phyloP scores from a whole-genome alignment of 2,888 invertebrate species.

The Catocala fraxini region DNA sequence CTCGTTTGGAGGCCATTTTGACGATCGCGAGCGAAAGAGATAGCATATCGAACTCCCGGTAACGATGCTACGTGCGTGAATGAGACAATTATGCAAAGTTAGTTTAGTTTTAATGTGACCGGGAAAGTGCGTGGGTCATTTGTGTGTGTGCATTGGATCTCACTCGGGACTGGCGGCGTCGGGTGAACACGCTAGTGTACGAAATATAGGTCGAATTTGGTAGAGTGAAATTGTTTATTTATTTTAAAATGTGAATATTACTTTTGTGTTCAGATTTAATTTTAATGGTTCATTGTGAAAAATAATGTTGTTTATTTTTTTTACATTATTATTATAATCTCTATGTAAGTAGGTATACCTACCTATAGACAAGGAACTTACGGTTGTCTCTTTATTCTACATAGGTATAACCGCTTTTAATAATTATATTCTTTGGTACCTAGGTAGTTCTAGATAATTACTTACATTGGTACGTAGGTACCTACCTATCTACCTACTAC shows the following conservation, averaged over 20 bases:
- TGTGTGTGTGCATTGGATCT: constrained; percentile 60
- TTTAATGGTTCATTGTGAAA: no score
- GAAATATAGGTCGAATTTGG: constrained; percentile 31
- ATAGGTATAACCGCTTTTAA: no score
- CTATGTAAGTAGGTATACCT: no score
- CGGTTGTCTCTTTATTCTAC: no score
- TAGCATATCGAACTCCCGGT: constrained; percentile 60
- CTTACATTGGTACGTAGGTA: no score
- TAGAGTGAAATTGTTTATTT: neutral
- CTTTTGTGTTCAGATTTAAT: neutral
- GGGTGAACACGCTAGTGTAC: constrained; percentile 37
- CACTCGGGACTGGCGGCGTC: constrained; percentile 36
- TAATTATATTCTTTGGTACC: no score
- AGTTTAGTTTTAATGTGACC: constrained; percentile 83
- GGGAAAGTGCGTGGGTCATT: constrained; percentile 71
- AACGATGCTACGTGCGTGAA: constrained; percentile 78
- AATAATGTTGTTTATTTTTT: no score
- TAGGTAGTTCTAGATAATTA: no score
- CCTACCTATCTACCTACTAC: no score
- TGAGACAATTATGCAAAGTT: constrained; percentile 86
- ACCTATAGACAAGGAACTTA: no score
- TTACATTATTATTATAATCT: no score
- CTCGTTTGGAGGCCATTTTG: constrained; percentile 88
- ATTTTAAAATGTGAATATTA: neutral
- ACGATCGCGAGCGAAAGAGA: constrained; percentile 82